Conservation (phyloP, 30 jellyfish, hydroid and myxozoan genomes). For the Pseudorhiza aurosa region DNA sequence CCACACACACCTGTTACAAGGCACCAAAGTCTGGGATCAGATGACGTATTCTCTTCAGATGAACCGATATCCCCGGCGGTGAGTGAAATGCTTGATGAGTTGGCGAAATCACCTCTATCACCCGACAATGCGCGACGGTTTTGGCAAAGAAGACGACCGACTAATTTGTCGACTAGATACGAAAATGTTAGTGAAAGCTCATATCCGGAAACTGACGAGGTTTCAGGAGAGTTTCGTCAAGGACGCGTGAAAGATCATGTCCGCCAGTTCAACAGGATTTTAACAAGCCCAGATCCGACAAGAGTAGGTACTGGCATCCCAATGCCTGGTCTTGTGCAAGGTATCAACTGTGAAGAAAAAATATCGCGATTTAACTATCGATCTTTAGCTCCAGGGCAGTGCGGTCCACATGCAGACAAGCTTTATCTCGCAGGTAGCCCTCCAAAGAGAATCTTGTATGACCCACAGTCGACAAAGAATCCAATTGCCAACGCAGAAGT, state of each 20-base stretch:
- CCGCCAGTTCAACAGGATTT: slow-evolving; percentile 66
- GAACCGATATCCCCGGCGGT: slow-evolving; percentile 69
- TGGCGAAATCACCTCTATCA: slow-evolving; percentile 73
- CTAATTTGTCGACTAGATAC: slow-evolving; percentile 50
- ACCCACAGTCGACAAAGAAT: slow-evolving; percentile 9
- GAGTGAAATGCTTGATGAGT: slow-evolving; percentile 70
- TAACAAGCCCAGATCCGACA: slow-evolving; percentile 70
- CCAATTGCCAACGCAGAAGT: slow-evolving; percentile 11
- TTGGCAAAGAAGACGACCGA: slow-evolving; percentile 59
- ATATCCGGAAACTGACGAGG: slow-evolving; percentile 41
- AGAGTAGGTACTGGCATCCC: slow-evolving; percentile 91
- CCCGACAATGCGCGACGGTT: slow-evolving; percentile 62
- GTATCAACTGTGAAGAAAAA: slow-evolving; percentile 73
- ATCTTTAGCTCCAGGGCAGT: slow-evolving; percentile 84
- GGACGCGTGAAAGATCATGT: slow-evolving; percentile 91
- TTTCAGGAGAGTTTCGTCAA: slow-evolving; percentile 66
- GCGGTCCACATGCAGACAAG: slow-evolving; percentile 68
- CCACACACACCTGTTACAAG: slow-evolving; percentile 31
- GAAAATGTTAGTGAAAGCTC: slow-evolving; percentile 63
- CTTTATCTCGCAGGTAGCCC: slow-evolving; percentile 69
- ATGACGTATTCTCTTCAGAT: slow-evolving; percentile 74
- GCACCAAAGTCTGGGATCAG: slow-evolving; percentile 59
- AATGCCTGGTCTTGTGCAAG: slow-evolving; percentile 88
- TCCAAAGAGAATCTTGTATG: slow-evolving; percentile 55
- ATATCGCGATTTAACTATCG: slow-evolving; percentile 74